A percentile compares a stretch with the other conserved stretches of the same genome.
These are phyloP conservation scores for Hypsibius dujardini DNA, from an alignment of 1,140 invertebrate genomes.

Conservation along the genomic window DNA sequence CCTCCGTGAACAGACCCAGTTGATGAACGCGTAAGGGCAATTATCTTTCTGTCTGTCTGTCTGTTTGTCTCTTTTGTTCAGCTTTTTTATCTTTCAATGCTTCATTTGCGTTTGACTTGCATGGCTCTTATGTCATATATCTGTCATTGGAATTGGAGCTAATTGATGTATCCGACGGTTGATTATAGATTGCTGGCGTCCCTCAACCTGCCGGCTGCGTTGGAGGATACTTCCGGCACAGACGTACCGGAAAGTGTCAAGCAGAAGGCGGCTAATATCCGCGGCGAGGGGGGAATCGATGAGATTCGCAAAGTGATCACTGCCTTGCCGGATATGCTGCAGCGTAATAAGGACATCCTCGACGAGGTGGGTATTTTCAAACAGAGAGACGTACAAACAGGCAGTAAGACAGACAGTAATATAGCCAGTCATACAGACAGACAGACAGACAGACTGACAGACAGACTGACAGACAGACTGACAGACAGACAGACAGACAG, in stretches of 20 bases:
- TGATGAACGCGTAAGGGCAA: conserved; percentile 55
- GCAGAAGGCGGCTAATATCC: conserved; percentile 60
- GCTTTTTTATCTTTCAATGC: too few relatives aligned
- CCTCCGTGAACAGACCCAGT: conserved; percentile 68
- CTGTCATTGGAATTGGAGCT: not conserved
- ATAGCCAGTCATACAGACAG: too few relatives aligned
- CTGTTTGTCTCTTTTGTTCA: too few relatives aligned
- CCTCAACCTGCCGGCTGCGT: conserved; percentile 86
- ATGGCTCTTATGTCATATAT: too few relatives aligned
- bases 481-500: too few relatives aligned
- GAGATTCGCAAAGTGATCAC: conserved; percentile 41
- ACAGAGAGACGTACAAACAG: not conserved
- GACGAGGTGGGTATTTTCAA: conserved; percentile 52
- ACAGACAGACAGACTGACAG: too few relatives aligned
- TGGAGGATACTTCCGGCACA: conserved; percentile 62
- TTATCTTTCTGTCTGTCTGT: not conserved
- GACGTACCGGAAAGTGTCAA: conserved; percentile 68
- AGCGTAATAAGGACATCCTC: conserved; percentile 82
- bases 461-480: too few relatives aligned
- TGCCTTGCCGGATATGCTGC: conserved; percentile 73
- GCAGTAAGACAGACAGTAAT: too few relatives aligned
- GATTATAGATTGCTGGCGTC: conserved; percentile 59
- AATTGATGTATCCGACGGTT: conserved; percentile 18
- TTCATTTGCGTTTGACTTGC: too few relatives aligned
- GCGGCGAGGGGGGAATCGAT: conserved; percentile 43